These are phyloP conservation scores for Rhinichthys klamathensis DNA, from an alignment of 2,113 vertebrate genomes.

Conservation along the genomic window DNA sequence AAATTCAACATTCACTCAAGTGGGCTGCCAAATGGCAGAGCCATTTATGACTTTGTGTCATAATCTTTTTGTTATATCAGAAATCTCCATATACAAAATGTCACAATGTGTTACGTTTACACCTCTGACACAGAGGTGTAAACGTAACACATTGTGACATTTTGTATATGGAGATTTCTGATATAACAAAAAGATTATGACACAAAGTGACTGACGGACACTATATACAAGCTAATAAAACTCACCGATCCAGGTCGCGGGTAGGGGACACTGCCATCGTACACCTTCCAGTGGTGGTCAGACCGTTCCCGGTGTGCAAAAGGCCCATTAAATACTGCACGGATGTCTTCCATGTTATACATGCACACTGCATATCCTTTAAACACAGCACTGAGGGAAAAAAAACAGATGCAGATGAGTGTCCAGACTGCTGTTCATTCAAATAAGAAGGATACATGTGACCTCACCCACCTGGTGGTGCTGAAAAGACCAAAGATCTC, in stretches of 20 bases:
- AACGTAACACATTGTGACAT: not conserved
- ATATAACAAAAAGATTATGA: constrained; percentile 12
- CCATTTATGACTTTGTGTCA: constrained; percentile 10
- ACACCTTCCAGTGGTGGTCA: constrained; percentile 92
- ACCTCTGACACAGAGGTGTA: not conserved
- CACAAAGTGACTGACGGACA: not conserved
- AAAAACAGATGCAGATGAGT: not conserved
- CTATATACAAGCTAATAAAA: constrained; percentile 40
- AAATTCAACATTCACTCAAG: constrained; percentile 6
- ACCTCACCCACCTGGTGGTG: constrained; percentile 87
- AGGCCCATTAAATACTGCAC: constrained; percentile 93
- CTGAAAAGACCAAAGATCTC: constrained; percentile 96
- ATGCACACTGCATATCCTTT: constrained; percentile 94
- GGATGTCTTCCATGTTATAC: constrained; percentile 92
- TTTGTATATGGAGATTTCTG: not conserved
- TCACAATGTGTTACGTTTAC: not conserved
- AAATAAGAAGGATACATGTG: not conserved
- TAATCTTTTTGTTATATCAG: constrained; percentile 6
- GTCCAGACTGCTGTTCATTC: not conserved
- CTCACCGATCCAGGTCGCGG: constrained; percentile 97
- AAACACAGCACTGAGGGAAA: constrained; percentile 79
- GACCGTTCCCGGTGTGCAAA: constrained; percentile 91
- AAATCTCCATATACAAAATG: not conserved
- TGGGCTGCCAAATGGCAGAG: not conserved
- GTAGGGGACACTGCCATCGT: constrained; percentile 92